Evolutionary conservation across 2,113 vertebrate genomes (phyloP), one percentile per base, ranked within the genome.

Genomic region (Cololabis saira): DNA sequence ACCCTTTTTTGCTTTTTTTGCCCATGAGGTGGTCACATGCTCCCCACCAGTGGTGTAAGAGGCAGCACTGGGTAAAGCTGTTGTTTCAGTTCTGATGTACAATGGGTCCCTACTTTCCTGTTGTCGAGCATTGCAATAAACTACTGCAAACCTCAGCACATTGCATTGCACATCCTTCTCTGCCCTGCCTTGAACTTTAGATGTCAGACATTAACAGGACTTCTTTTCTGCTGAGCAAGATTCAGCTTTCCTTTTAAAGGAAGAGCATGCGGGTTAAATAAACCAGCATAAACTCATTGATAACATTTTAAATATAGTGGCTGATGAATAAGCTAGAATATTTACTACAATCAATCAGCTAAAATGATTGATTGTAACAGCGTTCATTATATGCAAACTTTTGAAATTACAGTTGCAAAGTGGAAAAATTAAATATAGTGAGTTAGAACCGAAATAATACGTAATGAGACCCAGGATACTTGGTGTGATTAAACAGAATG

Each of bases 81-180:
- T 92, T 90, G 82, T 90, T 93, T 91, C 82, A 91, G 88, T 79
- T 79, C 61, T 40, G 13, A 81, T 66, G 90, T 93, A 90, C 92
- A 94, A 93, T 93, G 87, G 86, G 30, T 80, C 62, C 68, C 91
- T 89, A 83, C 65, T 88, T 95, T 96, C 96, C 95, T 95, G 94
- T 95, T 89, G 88, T 92, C 88, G 75, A 84, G 78, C 60, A 27
- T 64, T 84, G 72, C 59, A 81, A 74, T 90, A 86, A 89, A 90
- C 91, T 90, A 70, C 59, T 91, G 94, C 91, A 12, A 80, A 84
- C 80, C 90, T 97, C 95, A 97, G 95, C 96, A 94, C 74, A 95
- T 96, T 92, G 3, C 75, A 83, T 47, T 41, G 71, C 57, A 82
- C 73, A 91, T 92, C 93, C 94, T 97, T 96, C 93, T 93, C 93